phyloP scores from a whole-genome alignment of 2,113 vertebrate species.

The Daubentonia madagascariensis region DNA sequence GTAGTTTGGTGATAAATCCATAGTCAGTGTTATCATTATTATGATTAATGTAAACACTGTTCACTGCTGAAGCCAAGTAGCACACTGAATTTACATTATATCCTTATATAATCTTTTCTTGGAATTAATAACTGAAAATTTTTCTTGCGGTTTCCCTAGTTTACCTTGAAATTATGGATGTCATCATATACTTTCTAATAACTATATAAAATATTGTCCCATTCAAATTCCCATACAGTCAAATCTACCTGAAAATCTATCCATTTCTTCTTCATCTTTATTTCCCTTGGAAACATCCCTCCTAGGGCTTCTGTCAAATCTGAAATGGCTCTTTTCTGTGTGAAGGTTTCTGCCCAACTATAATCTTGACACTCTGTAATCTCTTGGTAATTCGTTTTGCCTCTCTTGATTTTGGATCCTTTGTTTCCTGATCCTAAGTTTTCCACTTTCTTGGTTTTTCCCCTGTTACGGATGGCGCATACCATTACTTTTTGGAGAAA shows the following conservation, averaged over 20 bases:
- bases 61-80: not conserved
- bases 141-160: not conserved
- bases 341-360: not conserved
- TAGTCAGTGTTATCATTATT: not conserved
- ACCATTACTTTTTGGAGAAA: not conserved
- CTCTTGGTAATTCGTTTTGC: not conserved
- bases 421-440: not conserved
- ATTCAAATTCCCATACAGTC: not conserved
- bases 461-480: not conserved
- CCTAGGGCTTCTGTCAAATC: not conserved
- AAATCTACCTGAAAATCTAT: not conserved
- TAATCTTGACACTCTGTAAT: not conserved
- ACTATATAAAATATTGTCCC: not conserved
- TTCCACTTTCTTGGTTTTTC: not conserved
- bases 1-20: not conserved
- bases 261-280: not conserved
- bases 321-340: not conserved
- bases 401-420: not conserved
- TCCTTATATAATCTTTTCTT: not conserved
- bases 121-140: not conserved
- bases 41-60: not conserved
- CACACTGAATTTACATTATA: not conserved
- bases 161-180: not conserved
- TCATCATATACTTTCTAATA: not conserved
- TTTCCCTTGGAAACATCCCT: not conserved